A percentile compares a stretch with the other conserved stretches of the same genome.
Conservation (phyloP, 2,797 vertebrate genomes). For the Percopsis omiscomaycus region DNA sequence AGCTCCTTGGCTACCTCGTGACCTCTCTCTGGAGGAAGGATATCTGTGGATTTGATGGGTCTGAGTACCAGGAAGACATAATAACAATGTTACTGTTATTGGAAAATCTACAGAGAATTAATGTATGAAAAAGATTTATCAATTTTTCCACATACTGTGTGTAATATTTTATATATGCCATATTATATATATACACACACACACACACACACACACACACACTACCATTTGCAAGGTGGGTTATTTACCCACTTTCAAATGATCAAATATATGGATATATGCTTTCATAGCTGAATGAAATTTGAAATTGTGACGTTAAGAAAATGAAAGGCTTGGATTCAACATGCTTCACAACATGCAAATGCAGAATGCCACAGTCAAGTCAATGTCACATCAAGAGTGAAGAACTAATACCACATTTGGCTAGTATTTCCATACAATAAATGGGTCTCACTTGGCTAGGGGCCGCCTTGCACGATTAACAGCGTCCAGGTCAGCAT, state of each 20-base stretch:
- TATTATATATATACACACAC: too few relatives aligned
- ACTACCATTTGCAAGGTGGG: too few relatives aligned
- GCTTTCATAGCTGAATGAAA: neutral
- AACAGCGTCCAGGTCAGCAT: slow-evolving; percentile 83
- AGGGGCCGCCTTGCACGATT: slow-evolving; percentile 83
- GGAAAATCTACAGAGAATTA: too few relatives aligned
- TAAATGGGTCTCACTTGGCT: slow-evolving; percentile 77
- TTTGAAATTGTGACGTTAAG: neutral
- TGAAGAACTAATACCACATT: neutral
- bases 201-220: too few relatives aligned
- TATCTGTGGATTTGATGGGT: slow-evolving; percentile 90
- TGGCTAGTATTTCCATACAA: slow-evolving; percentile 29
- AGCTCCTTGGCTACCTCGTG: slow-evolving; percentile 91
- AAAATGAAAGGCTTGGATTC: neutral
- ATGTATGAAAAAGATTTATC: too few relatives aligned
- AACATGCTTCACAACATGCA: neutral
- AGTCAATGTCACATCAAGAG: neutral
- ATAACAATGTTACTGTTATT: neutral
- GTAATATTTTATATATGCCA: too few relatives aligned
- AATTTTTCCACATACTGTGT: too few relatives aligned
- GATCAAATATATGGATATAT: too few relatives aligned
- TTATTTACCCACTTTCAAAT: too few relatives aligned
- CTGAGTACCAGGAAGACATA: slow-evolving; percentile 60
- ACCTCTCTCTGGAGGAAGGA: slow-evolving; percentile 87
- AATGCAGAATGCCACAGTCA: neutral